These are phyloP conservation scores for Brachyistius frenatus DNA, from an alignment of 2,113 vertebrate species.

Conservation along the genomic window DNA sequence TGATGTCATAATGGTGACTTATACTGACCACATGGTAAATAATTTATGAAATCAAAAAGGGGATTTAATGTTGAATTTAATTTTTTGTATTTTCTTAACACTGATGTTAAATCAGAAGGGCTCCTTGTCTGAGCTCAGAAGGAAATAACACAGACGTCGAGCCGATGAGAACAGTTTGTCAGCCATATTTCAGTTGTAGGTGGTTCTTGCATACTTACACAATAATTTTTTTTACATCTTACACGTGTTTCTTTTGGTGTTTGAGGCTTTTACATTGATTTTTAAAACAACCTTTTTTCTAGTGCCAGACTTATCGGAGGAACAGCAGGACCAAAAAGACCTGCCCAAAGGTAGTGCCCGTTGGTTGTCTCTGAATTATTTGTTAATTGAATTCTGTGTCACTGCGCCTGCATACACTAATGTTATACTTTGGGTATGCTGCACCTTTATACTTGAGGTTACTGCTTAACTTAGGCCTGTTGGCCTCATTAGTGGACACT, in stretches of 20 bases:
- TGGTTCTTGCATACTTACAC: not conserved
- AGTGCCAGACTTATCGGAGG: conserved; percentile 90
- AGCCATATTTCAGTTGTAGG: no score
- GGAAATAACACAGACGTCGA: not conserved
- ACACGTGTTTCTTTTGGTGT: not conserved
- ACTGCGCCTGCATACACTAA: no score
- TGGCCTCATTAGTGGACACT: no score
- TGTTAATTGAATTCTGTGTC: not conserved
- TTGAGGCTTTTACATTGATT: not conserved
- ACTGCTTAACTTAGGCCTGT: no score
- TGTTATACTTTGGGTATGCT: no score
- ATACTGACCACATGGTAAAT: no score
- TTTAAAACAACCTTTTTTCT: conserved; percentile 38
- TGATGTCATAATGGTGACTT: no score
- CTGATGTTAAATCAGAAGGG: not conserved
- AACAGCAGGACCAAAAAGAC: conserved; percentile 91
- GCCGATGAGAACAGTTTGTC: no score
- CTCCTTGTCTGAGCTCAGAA: not conserved
- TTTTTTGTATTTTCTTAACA: not conserved
- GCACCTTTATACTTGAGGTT: no score
- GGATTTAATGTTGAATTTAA: not conserved
- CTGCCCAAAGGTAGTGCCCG: conserved; percentile 87
- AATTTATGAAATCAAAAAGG: not conserved
- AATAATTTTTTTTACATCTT: not conserved
- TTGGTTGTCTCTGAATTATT: conserved; percentile 1